A percentile compares a stretch with the other conserved stretches of the same genome.
These are phyloP conservation scores for Cynopterus sphinx DNA, from an alignment of 2,797 vertebrate species.

Conservation along the genomic window DNA sequence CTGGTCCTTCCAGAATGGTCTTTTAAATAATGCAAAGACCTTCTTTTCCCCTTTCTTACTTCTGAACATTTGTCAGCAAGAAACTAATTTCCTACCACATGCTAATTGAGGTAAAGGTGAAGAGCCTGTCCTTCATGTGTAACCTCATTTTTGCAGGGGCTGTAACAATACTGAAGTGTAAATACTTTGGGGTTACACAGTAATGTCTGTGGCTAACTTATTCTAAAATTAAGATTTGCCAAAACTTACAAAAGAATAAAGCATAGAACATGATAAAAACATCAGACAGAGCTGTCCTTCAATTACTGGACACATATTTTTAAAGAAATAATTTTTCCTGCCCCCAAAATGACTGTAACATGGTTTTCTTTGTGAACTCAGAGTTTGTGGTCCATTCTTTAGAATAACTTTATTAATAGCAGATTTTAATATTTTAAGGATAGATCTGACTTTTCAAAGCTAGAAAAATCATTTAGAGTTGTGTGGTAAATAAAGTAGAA, in stretches of 20 bases:
- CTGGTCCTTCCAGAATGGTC: neutral
- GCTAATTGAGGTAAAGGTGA: neutral
- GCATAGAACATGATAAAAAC: neutral
- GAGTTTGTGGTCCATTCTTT: neutral
- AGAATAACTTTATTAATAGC: neutral
- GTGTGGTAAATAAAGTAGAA: neutral
- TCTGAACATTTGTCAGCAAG: neutral
- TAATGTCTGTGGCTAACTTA: neutral
- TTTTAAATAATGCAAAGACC: neutral
- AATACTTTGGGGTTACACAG: neutral
- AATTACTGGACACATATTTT: neutral
- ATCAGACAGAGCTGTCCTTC: neutral
- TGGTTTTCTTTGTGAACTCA: neutral
- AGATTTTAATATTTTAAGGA: neutral
- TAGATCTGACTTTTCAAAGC: neutral
- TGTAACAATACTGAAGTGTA: neutral
- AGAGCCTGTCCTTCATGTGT: neutral
- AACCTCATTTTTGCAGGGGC: neutral
- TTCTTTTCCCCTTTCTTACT: neutral
- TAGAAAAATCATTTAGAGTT: neutral
- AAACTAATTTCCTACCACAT: neutral
- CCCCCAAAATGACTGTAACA: neutral
- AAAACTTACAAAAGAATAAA: neutral
- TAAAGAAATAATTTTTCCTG: neutral
- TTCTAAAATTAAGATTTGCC: neutral